A percentile compares a stretch with the other conserved stretches of the same genome.
Evolutionary conservation across 2,888 invertebrate genomes (phyloP).

Genomic region (Drosophila antonietae): DNA sequence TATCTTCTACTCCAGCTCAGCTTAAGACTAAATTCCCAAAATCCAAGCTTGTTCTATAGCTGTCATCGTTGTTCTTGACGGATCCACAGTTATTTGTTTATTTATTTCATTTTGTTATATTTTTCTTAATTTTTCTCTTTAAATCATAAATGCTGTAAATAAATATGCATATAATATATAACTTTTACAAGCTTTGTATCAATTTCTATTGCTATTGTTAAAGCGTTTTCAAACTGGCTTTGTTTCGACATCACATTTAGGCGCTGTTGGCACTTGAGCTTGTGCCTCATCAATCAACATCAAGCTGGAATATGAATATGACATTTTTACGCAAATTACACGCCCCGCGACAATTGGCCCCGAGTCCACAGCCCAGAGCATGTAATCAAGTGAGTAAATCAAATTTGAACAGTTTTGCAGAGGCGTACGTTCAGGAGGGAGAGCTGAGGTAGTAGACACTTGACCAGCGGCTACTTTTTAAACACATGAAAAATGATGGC

Average conservation of each 20-base stretch:
- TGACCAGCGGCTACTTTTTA: slow-evolving; percentile 68
- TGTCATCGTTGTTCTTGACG: too few species aligned
- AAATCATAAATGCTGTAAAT: neutral
- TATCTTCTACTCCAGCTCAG: too few species aligned
- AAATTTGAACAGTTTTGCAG: slow-evolving; percentile 82
- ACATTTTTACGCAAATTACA: slow-evolving; percentile 82
- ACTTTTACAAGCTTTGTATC: neutral
- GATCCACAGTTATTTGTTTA: too few species aligned
- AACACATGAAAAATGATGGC: slow-evolving; percentile 82
- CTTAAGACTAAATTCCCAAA: too few species aligned
- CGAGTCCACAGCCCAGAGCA: slow-evolving; percentile 37
- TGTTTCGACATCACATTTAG: slow-evolving; percentile 18
- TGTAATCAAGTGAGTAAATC: slow-evolving; percentile 83
- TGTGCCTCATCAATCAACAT: slow-evolving; percentile 72
- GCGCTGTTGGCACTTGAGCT: slow-evolving; percentile 62
- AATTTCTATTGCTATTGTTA: slow-evolving; percentile 1
- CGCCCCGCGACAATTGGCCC: slow-evolving; percentile 76
- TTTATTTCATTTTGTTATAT: too few species aligned
- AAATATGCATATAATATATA: neutral
- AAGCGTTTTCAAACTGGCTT: neutral
- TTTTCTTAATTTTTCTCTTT: too few species aligned
- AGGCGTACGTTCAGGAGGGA: slow-evolving; percentile 14
- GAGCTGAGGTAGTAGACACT: slow-evolving; percentile 14
- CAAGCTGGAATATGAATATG: slow-evolving; percentile 76
- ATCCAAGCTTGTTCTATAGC: too few species aligned